Base-by-base conservation (phyloP, 2,888 invertebrate genomes). In the Volucella bombylans region DNA sequence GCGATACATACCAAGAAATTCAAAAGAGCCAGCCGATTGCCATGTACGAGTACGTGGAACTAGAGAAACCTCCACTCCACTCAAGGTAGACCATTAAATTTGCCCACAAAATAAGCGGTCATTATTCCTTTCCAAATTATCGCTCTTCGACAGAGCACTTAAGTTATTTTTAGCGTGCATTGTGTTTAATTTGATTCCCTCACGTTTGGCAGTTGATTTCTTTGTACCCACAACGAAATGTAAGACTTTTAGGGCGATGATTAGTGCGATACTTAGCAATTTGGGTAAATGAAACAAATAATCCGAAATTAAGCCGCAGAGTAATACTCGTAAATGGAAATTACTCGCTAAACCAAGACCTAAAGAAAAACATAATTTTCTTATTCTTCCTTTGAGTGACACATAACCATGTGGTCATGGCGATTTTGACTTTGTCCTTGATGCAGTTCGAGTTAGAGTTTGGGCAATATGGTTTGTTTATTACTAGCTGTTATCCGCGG, bases 101-200 rank as follows among this genome's bases (percentile, higher is more conserved):
- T 69, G 45, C 69, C 77, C 69, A 61, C 45, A 45, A 73, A 77
- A 77, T 77, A 77, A 54, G 62, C 77, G 68, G 77, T 77, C 71
- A 78, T 71, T 79, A 79, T 71, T 79, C 59, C 45, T 79, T 45
- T 52, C 65, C 52, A 72, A 78, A 72, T 79, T 65, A 79, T 72
- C 65, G 72, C 59, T 65, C 65, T 65, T 65, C 65, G 65, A 65
- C 57, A 52, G 79, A 50, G 39, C 45, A 79, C 59, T 72, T 72
- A 72, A 79, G 65, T 52, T 72, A 79, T 59, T 61, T 79, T 65
- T 79, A 54, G 79, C 79, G 49, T 79, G 79, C 72, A 52, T 38
- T 79, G 61, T 12, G 47, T 72, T 72, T 52, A 62, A 55, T 72
- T 72, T 71, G 49, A 62, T 77, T 59, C 31, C 57, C 14, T 55